phyloP scores from a whole-genome alignment of 1,140 invertebrate species.

The Amyelois transitella region DNA sequence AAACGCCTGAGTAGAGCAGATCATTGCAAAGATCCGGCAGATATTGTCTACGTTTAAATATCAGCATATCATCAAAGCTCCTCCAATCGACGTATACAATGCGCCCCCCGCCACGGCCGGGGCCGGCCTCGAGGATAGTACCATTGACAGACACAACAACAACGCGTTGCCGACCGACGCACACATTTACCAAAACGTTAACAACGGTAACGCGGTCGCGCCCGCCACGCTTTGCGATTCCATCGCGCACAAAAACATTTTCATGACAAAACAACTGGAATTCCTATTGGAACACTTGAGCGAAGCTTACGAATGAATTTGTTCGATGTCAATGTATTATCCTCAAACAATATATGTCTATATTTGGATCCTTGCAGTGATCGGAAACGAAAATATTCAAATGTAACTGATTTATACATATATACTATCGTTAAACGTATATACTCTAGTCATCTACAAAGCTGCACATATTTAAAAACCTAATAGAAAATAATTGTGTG shows the following conservation, averaged over 20 bases:
- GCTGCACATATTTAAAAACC: conserved; percentile 65
- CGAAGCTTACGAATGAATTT: conserved; percentile 75
- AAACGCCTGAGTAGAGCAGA: conserved; percentile 85
- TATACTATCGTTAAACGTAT: conserved; percentile 61
- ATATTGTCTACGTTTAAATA: conserved; percentile 83
- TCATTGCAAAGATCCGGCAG: conserved; percentile 85
- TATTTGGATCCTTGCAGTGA: conserved; percentile 75
- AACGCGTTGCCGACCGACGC: conserved; percentile 25
- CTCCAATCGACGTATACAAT: conserved; percentile 69
- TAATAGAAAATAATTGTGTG: conserved; percentile 44
- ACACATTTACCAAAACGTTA: conserved; percentile 58
- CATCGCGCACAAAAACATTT: conserved; percentile 66
- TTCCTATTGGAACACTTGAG: conserved; percentile 77
- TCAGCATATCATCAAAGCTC: conserved; percentile 77
- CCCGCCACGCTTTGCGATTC: conserved; percentile 67
- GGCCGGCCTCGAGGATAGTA: conserved; percentile 47
- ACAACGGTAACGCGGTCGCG: conserved; percentile 59
- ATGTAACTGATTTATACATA: conserved; percentile 67
- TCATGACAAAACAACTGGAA: conserved; percentile 72
- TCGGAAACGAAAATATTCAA: conserved; percentile 55
- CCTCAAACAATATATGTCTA: conserved; percentile 62
- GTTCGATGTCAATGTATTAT: conserved; percentile 51
- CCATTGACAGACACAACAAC: conserved; percentile 48
- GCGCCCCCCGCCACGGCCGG: conserved; percentile 44
- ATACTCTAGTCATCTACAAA: conserved; percentile 74